phyloP scores from a whole-genome alignment of 2,113 vertebrate genomes.

The Leucopsar rothschildi region DNA sequence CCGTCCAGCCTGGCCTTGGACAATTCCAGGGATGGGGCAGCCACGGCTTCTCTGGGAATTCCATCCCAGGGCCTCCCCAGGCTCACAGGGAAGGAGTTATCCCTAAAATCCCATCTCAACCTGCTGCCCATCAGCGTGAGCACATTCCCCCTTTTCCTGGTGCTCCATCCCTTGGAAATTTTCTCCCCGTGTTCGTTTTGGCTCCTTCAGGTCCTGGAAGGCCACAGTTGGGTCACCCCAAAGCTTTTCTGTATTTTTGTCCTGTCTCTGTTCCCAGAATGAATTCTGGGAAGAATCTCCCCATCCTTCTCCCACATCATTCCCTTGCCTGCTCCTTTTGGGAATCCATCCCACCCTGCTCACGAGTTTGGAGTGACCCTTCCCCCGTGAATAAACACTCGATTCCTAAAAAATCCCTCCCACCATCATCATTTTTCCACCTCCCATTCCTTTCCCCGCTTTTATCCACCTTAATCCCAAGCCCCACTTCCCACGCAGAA shows the following conservation, averaged over 20 bases:
- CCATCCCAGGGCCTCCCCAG: not conserved
- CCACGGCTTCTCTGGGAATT: not conserved
- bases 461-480: not conserved
- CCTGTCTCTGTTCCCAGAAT: not conserved
- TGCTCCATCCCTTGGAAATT: not conserved
- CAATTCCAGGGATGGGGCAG: not conserved
- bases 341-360: not conserved
- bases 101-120: not conserved
- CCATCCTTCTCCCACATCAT: not conserved
- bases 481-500: not conserved
- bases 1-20: fast-evolving
- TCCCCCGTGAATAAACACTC: fast-evolving
- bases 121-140: not conserved
- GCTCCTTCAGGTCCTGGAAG: not conserved
- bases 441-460: fast-evolving
- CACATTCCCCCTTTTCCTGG: not conserved
- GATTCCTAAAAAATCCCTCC: not conserved
- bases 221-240: not conserved
- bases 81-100: not conserved
- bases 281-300: not conserved
- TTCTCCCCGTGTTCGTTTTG: not conserved
- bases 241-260: not conserved
- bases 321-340: not conserved
- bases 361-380: not conserved
- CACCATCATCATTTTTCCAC: not conserved